Evolutionary conservation across 1,140 invertebrate species (phyloP).

Genomic region (Delia radicum): DNA sequence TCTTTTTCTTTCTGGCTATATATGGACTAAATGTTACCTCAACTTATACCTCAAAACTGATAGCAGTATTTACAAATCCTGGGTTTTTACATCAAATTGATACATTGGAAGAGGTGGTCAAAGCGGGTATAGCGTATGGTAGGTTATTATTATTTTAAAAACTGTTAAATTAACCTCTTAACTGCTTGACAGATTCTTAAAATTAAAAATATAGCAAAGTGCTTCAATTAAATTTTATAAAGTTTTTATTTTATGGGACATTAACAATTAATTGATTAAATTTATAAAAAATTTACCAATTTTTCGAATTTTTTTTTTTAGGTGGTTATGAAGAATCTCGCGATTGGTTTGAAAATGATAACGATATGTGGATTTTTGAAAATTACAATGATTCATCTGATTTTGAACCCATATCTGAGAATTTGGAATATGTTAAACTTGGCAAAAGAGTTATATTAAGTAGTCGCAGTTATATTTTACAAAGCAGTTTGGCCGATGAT

Average conservation of each 20-base stretch:
- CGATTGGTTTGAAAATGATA: conserved; percentile 58
- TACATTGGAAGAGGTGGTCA: conserved; percentile 56
- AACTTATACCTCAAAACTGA: conserved; percentile 60
- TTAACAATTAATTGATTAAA: background rate
- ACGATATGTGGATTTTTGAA: conserved; percentile 56
- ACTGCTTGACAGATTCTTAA: no score
- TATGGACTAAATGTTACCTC: conserved; percentile 59
- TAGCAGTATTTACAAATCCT: conserved; percentile 58
- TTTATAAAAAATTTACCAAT: background rate
- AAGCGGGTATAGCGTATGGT: conserved; percentile 54
- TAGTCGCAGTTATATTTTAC: conserved; percentile 48
- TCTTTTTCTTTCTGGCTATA: conserved; percentile 58
- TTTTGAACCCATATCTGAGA: conserved; percentile 51
- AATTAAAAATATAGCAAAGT: no score
- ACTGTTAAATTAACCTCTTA: no score
- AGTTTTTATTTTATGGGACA: no score
- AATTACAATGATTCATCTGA: conserved; percentile 52
- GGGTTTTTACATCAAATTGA: conserved; percentile 58
- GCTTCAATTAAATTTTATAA: no score
- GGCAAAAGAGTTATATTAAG: conserved; percentile 49
- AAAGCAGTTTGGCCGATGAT: conserved; percentile 46
- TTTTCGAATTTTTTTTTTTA: conserved; percentile 20
- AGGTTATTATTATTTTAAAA: background rate
- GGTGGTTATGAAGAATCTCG: conserved; percentile 58
- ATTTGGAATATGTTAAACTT: conserved; percentile 51